Conservation (phyloP, 2,888 invertebrate genomes). For the Baronia brevicornis region DNA sequence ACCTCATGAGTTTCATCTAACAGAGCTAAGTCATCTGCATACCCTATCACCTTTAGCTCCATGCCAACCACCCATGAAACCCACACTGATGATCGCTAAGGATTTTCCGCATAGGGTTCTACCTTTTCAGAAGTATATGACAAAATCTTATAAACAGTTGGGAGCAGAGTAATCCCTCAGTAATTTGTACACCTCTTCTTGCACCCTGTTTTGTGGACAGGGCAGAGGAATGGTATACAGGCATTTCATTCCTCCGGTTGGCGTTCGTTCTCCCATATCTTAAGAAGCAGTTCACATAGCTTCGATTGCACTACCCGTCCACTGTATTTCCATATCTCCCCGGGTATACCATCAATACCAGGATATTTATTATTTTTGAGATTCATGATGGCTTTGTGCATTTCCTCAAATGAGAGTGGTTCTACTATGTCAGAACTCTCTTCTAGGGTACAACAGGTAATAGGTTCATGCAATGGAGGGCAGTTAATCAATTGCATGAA, state of each 20-base stretch:
- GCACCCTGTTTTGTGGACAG: conserved; percentile 11
- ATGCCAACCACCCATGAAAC: too few species aligned
- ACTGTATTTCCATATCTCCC: neutral
- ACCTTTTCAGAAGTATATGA: too few species aligned
- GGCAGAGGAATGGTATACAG: neutral
- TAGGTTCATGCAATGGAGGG: too few species aligned
- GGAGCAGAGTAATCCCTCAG: conserved; percentile 9
- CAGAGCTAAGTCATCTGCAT: too few species aligned
- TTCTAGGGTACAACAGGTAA: too few species aligned
- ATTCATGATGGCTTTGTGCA: conserved; percentile 1
- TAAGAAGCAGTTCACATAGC: neutral
- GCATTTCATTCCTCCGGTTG: neutral
- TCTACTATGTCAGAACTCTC: too few species aligned
- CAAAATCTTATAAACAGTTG: conserved; percentile 12
- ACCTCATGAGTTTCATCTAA: too few species aligned
- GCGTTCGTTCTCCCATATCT: neutral
- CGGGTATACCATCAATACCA: neutral
- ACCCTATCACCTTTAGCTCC: too few species aligned
- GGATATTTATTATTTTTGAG: neutral
- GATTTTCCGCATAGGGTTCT: conserved; percentile 10
- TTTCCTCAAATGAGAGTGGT: conserved; percentile 1
- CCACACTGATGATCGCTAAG: too few species aligned
- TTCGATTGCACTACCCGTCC: neutral
- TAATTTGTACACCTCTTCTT: conserved; percentile 12
- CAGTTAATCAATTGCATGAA: neutral